phyloP scores from a whole-genome alignment of 1,140 invertebrate species.

The Anthonomus grandis region DNA sequence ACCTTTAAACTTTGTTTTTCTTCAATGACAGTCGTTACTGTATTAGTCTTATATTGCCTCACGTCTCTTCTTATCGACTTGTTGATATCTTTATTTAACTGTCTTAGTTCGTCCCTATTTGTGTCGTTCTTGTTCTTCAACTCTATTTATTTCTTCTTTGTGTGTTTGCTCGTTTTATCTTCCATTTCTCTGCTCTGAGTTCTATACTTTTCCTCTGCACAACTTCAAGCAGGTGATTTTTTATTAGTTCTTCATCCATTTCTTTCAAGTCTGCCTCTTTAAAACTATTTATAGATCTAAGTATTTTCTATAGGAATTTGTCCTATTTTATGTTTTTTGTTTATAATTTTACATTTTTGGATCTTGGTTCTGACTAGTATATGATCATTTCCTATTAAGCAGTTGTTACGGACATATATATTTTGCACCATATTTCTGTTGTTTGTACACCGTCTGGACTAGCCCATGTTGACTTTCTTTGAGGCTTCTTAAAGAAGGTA shows the following conservation, averaged over 20 bases:
- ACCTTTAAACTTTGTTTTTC: slow-evolving; percentile 7
- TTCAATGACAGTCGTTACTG: slow-evolving; percentile 9
- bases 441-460: background rate
- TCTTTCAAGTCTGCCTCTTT: slow-evolving; percentile 6
- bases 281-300: background rate
- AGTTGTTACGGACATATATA: too few species aligned
- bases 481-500: background rate
- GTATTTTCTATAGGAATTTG: slow-evolving; percentile 2
- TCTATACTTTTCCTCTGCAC: slow-evolving; percentile 5
- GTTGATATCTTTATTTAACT: slow-evolving; percentile 6
- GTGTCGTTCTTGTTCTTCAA: slow-evolving; percentile 9
- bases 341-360: slow-evolving; percentile 3
- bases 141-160: slow-evolving; percentile 6
- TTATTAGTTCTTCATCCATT: slow-evolving; percentile 2
- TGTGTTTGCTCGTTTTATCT: slow-evolving; percentile 1
- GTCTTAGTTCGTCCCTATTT: slow-evolving; percentile 5
- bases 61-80: slow-evolving; percentile 4
- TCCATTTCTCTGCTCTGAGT: slow-evolving; percentile 1
- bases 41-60: slow-evolving; percentile 4
- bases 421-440: background rate
- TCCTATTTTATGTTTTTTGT: slow-evolving; percentile 4
- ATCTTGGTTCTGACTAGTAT: background rate
- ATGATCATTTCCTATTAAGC: too few species aligned
- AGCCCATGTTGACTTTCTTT: background rate
- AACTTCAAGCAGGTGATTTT: slow-evolving; percentile 1